Evolutionary conservation across 53 echinoderm and acorn worm species (phyloP), one percentile per base, ranked within the genome.

Genomic region (Pentamera pediparva): DNA sequence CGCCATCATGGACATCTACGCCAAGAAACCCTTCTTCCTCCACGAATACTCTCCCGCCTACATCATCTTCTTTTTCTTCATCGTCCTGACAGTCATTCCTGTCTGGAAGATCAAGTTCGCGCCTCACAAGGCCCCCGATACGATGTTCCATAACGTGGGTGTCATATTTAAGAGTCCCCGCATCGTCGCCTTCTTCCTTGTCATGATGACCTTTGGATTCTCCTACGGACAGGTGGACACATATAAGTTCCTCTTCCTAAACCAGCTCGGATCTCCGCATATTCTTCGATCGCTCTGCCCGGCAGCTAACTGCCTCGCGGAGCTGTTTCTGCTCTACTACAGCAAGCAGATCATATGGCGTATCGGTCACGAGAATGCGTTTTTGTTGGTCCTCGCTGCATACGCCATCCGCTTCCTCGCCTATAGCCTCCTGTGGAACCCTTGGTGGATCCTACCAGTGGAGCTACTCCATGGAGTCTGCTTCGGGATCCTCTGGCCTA

Each of bases 391-490:
- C 35, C 36, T 90, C 28, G 75, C 65, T 10, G 76, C 84, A 41
- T 95, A 95, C 35, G 87, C 82, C 35, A 61, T 85, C 24, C 82
- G 95, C 18, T 95, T 91, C 70, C 58, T 95, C 10, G 87, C 87
- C 35, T 95, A 90, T 56, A 87, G 90, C 2, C 76, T 95, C 52
- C 52, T 95, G 17, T 63, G 62, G 56, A 91, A 95, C 48, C 87
- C 95, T 4, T 95, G 91, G 90, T 37, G 82, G 26, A 81, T 95
- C 1, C 69, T 95, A 3, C 90, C 90, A 0, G 61, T 95, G 39
- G 91, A 95, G 51, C 77, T 87, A 1, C 83, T 95, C 2, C 95
- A 95, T 85, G 95, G 91, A 1, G 65, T 91, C 55, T 91, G 91
- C 2, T 95, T 78, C 64, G 96, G 96, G 0, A 85, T 87, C 6